These are phyloP conservation scores for Mirza zaza DNA, from an alignment of 2,113 vertebrate genomes.

Conservation along the genomic window DNA sequence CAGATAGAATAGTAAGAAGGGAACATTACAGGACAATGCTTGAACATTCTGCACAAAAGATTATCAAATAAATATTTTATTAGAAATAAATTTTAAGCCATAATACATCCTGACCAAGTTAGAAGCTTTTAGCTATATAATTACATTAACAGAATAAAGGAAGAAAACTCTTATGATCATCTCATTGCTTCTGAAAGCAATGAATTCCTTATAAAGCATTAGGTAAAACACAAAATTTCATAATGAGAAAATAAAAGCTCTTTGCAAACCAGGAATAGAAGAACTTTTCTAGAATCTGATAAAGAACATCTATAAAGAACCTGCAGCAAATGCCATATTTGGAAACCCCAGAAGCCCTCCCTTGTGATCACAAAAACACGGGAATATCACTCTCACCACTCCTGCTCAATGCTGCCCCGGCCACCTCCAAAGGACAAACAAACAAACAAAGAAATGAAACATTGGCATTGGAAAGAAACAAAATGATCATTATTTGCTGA, in stretches of 20 bases:
- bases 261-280: neutral
- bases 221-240: neutral
- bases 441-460: neutral
- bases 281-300: neutral
- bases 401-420: no score
- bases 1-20: neutral
- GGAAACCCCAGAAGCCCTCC: neutral
- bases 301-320: neutral
- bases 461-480: neutral
- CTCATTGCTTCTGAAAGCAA: neutral
- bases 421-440: neutral
- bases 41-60: neutral
- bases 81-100: neutral
- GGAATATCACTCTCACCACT: neutral
- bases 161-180: neutral
- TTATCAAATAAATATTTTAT: neutral
- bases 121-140: neutral
- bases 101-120: neutral
- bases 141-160: neutral
- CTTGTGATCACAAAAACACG: neutral
- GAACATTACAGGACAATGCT: neutral
- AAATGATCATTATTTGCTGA: neutral
- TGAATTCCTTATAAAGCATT: neutral
- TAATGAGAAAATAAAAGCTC: neutral
- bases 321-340: neutral